Base-by-base conservation (phyloP, 2,888 invertebrate species). In the Adineta ricciae region DNA sequence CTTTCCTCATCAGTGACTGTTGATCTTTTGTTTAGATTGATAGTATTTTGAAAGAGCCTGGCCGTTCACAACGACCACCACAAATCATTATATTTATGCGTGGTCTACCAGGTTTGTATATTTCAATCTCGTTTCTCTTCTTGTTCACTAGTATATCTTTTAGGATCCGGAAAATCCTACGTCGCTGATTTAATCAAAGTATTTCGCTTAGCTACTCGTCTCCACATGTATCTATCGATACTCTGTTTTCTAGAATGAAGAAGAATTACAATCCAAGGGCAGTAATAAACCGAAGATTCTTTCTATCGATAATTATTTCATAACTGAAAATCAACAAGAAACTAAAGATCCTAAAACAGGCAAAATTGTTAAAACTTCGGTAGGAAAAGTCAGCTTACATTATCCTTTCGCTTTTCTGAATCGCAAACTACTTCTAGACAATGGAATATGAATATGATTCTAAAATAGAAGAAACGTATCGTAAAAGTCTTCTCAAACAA, bases 91-190 rank as follows among this genome's bases (percentile, higher is more conserved):
- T 97, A 86, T 94, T 98, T 88, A 91, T 98, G 84, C 92, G 97
- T 90, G 97, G 97, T 8, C 94, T 95, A 27, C 96, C 97, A 0
- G 97, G 97, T 19, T 94, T 96, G 90, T 97, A n/a, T n/a, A 97
- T 56, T 97, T 97, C 91, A 95, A 96, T 14, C 94, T 94, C 90
- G 4, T 14, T 56, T 0, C 0, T 64, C 32, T 19, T 19, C 5
- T 19, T 50, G 19, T 50, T 50, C 3, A 16, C 50, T 50, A 50
- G 19, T 16, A 50, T 19, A 7, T 50, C 50, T 50, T 50, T 50
- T 64, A 64, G 64, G 64, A 16, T 83, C 85, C 0, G 85, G 85
- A 32, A 85, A 85, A 84, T 85, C 85, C 8, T 85, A 83, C 36
- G 92, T 95, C 86, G 95, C 96, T 0, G 95, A 95, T 91, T 91